Conservation (phyloP, 23 tunicate genomes). For the Ciona savignyi region DNA sequence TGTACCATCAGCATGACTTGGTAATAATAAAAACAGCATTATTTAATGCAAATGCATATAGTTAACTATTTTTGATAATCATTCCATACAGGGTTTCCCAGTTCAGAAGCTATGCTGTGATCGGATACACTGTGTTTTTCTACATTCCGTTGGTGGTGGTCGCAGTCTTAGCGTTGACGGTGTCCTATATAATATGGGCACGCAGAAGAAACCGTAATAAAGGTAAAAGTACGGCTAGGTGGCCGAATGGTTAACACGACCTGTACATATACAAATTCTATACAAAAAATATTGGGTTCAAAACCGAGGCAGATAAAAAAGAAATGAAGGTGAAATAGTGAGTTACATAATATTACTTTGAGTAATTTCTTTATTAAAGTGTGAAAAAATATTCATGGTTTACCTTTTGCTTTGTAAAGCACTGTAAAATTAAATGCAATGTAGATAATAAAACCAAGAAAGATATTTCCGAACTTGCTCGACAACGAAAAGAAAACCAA, state of each 20-base stretch:
- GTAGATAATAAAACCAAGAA: not conserved
- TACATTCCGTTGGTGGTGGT: constrained; percentile 23
- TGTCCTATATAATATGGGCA: not conserved
- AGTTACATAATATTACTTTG: too few species aligned
- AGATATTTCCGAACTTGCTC: not conserved
- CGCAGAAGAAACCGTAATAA: too few species aligned
- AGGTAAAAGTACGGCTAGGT: too few species aligned
- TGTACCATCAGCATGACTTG: constrained; percentile 17
- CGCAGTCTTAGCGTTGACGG: constrained; percentile 8
- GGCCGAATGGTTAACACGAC: too few species aligned
- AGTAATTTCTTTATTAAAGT: too few species aligned
- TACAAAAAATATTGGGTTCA: too few species aligned
- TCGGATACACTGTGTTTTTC: constrained; percentile 17
- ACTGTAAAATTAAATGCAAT: not conserved
- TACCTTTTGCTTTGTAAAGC: not conserved
- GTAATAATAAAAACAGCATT: constrained; percentile 15
- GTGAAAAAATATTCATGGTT: not conserved
- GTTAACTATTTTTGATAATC: not conserved
- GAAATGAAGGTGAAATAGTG: too few species aligned
- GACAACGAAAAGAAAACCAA: constrained; percentile 6
- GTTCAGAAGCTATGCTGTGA: constrained; percentile 13
- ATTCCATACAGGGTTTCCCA: constrained; percentile 5
- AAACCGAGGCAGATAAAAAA: too few species aligned
- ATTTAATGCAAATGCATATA: not conserved
- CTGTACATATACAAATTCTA: too few species aligned